These are phyloP conservation scores for Anser cygnoides DNA, from an alignment of 2,113 vertebrate species.

Conservation along the genomic window DNA sequence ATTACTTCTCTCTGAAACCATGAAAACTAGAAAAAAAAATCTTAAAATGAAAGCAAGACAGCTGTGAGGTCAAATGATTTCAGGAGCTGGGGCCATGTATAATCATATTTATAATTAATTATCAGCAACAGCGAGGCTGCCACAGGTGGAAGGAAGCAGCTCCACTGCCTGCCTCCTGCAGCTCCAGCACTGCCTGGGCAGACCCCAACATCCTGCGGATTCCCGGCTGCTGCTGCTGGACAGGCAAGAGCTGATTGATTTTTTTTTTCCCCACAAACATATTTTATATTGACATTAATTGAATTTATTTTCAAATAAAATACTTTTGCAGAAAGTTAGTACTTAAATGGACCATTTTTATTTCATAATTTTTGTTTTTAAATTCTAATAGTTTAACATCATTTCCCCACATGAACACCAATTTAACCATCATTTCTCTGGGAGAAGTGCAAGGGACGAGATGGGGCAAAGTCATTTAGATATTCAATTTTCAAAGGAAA, in stretches of 20 bases:
- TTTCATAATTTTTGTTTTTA: background rate
- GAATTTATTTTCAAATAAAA: background rate
- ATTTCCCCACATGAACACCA: background rate
- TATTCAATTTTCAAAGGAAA: background rate
- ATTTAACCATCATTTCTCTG: background rate
- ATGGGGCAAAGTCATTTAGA: too few species aligned
- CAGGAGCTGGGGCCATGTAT: background rate
- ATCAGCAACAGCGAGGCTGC: too few species aligned
- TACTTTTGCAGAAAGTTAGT: background rate
- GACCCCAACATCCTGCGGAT: rapidly evolving
- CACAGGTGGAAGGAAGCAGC: background rate
- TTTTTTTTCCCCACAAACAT: background rate
- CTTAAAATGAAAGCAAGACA: background rate
- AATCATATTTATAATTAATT: background rate
- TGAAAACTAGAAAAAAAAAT: background rate
- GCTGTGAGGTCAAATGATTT: background rate
- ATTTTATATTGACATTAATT: background rate
- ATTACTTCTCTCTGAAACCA: background rate
- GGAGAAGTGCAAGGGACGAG: background rate
- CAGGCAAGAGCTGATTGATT: rapidly evolving
- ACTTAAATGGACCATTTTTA: background rate
- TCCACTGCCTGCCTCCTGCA: rapidly evolving
- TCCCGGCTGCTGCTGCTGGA: background rate
- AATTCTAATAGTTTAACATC: rapidly evolving
- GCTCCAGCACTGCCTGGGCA: background rate